Evolutionary conservation across 1,140 invertebrate genomes (phyloP), one percentile per base, ranked within the genome.

Genomic region (Stegodyphus mimosarum): DNA sequence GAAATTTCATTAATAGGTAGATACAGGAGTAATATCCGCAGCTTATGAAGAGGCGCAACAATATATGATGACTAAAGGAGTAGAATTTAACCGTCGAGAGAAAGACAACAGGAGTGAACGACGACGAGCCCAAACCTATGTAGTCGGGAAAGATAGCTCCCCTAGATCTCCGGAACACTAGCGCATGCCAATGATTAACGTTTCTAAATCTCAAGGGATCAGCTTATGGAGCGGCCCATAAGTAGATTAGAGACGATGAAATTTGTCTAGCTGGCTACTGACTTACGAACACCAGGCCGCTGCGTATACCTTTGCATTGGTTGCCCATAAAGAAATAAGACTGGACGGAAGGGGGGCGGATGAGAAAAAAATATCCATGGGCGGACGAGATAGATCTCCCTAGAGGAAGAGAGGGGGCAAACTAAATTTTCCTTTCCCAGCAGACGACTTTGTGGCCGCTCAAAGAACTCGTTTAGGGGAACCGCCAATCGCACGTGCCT

Each of bases 211-310:
- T 52, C 73, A 10, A 9, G 52, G 81, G 51, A 66, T 52, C 50
- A 52, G 64, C 81, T 73, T 75, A 75, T 55, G 64, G 81, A 11
- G 17, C 13, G 49, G 63, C 17, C 66, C 80, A 4, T 75, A 84
- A 84, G 81, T 84, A 76, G 81, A 84, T 84, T 84, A 84, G 72
- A 49, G 18, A 51, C 51, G 81, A 70, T 84, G 81, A 84, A 84
- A 75, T 84, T 84, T 84, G 81, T 79, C 76, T 74, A 60, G 49
- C 81, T 17, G n/a, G 81, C 81, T 84, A 84, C 81, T 49, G 69
- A 67, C 79, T 83, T 83, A 67, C 78, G 78, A 63, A 60, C 64
- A n/a, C 6, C 17, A 67, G 15, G 5, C 9, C 55, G 55, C 5
- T 60, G 15, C 55, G 55, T 80, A 72, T 60, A 49, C 74, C 33